Evolutionary conservation across 1,140 invertebrate species (phyloP), one percentile per base, ranked within the genome.

Genomic region (Panagrolaimus sp.): DNA sequence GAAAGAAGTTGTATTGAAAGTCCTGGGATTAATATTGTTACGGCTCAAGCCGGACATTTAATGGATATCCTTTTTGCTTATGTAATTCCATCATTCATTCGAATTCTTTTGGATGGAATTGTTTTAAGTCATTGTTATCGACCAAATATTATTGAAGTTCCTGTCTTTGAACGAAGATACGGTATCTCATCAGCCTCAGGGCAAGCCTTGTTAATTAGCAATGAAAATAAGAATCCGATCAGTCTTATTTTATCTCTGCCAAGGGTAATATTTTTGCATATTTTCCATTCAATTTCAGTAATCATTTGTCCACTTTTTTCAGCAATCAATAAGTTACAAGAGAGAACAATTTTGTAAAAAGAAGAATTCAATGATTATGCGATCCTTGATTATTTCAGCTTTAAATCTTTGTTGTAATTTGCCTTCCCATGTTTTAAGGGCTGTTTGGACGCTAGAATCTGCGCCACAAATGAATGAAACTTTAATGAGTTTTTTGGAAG

Each of bases 391-490:
- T 8, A 82, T 80, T 38, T 80, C 78, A 10, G 79, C 66, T 2
- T 17, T 82, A n/a, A 80, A 80, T 63, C 67, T 80, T 14, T 67
- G 76, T 26, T 79, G 80, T 28, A 80, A 80, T 63, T 66, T 80
- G 12, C 78, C 78, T n/a, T 70, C 78, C 5, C 80, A 80, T 65
- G 73, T 77, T 10, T 48, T 80, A 1, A 63, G 78, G 12, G 73
- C 69, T 15, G 47, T 77, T 26, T 66, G 64, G 46, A 78, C 78
- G 9, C 38, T 82, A n/a, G 79, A 79, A 28, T 75, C 69, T 45
- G 68, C 32, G 5, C 45, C 77, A 45, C 17, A 63, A 47, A 28
- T 66, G 74, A 74, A 46, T 73, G 38, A 72, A 28, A 26, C 28
- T 58, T 21, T 58, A 28, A 58, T 28, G 52, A 58, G 52, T 58